A percentile compares a stretch with the other conserved stretches of the same genome.
Evolutionary conservation across 2,888 invertebrate genomes (phyloP).

Genomic region (Agrochola lychnidis): DNA sequence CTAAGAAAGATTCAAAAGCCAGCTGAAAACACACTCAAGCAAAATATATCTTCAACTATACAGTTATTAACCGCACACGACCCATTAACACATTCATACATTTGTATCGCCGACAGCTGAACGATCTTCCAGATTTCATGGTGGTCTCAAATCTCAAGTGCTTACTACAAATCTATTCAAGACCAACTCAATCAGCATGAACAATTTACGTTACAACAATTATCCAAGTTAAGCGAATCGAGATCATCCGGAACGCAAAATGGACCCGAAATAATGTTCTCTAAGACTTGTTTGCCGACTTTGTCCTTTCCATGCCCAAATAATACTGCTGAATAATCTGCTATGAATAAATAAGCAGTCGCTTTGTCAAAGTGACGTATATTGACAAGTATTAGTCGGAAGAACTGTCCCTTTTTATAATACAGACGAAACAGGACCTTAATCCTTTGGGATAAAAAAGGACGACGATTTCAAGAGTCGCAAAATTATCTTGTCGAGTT

Average conservation of each 20-base stretch:
- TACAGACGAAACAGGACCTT: slow-evolving; percentile 47
- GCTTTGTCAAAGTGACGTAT: slow-evolving; percentile 87
- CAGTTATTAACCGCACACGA: slow-evolving; percentile 40
- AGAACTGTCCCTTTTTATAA: slow-evolving; percentile 42
- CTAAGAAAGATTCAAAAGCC: neutral
- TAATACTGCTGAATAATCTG: slow-evolving; percentile 84
- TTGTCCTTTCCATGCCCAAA: slow-evolving; percentile 82
- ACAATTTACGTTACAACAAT: slow-evolving; percentile 82
- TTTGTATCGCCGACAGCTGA: slow-evolving; percentile 56
- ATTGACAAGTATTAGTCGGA: slow-evolving; percentile 83
- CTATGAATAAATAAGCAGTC: slow-evolving; percentile 88
- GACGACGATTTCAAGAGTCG: slow-evolving; percentile 18
- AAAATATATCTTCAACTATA: slow-evolving; percentile 20
- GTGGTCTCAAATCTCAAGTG: slow-evolving; percentile 76
- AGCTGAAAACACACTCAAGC: slow-evolving; percentile 36
- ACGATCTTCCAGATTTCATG: slow-evolving; percentile 59
- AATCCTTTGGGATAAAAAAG: slow-evolving; percentile 10
- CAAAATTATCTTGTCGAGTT: slow-evolving; percentile 32
- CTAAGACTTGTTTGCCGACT: slow-evolving; percentile 79
- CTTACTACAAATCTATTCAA: slow-evolving; percentile 76
- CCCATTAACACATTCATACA: slow-evolving; percentile 56
- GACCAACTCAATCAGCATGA: slow-evolving; percentile 75
- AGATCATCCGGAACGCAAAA: slow-evolving; percentile 82
- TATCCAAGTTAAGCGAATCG: slow-evolving; percentile 78
- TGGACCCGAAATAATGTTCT: slow-evolving; percentile 82